Evolutionary conservation across 2,797 vertebrate species (phyloP), one percentile per base, ranked within the genome.

Genomic region (Otus scops): DNA sequence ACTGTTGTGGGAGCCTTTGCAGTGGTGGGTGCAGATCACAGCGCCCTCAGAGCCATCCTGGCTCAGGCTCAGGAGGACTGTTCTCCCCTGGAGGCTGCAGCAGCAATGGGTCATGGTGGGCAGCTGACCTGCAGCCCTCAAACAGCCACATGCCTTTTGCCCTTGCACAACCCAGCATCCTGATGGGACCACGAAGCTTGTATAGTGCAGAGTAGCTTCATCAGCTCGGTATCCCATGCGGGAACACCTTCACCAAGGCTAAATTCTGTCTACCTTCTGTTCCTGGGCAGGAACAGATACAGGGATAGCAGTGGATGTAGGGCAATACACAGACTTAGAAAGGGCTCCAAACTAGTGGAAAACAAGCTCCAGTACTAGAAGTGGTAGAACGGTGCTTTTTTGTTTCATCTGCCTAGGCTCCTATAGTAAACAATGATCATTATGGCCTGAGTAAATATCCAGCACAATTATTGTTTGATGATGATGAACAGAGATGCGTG

Each of bases 151-250:
- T 74, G 16, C 11, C n/a, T 45, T 27, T 74, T 8, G 11, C 18
- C 7, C 10, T 34, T 56, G 17, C 16, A 50, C 22, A 51, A 36
- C 26, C 21, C 27, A 3, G 8, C 22, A 28, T 48, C 36, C 23
- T 6, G 1, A 8, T 56, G 43, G 23, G 5, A 19, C 11, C 14
- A 3, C 0, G 0, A 30, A 79, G 6, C 20, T 50, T 59, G 12
- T 4, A 2, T 15, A 16, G 39, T 2, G 4, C 43, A 48, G 50
- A 16, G 28, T 41, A 59, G 10, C 45, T 54, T 59, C 39, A 36
- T 41, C 32, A 63, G 26, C 10, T 75, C 48, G 71, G 12, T 79
- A 45, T 79, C 15, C 43, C 48, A 15, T n/a, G 34, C 41, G 82
- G 56, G 11, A 82, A 39, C 2, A 2, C 32, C 22, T 53, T 61